A percentile compares a stretch with the other conserved stretches of the same genome.
These are phyloP conservation scores for Machimus rusticus DNA, from an alignment of 2,888 invertebrate genomes.

Conservation along the genomic window DNA sequence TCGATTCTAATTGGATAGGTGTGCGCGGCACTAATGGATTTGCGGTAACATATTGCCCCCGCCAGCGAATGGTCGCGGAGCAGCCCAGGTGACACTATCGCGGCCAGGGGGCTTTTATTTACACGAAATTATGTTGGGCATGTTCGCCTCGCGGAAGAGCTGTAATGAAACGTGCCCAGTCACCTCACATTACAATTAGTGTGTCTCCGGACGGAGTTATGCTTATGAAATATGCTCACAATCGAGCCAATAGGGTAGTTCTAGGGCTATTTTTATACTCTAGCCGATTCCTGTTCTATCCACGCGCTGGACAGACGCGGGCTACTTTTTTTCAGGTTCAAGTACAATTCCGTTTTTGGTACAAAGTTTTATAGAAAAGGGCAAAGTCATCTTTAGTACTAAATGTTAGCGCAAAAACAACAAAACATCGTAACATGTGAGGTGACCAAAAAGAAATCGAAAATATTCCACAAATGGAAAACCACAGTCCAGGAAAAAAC, in stretches of 20 bases:
- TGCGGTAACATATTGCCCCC: background rate
- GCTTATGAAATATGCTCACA: background rate
- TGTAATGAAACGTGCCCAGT: background rate
- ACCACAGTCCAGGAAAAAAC: background rate
- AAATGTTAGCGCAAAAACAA: background rate
- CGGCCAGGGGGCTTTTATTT: background rate
- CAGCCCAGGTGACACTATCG: slow-evolving; percentile 22
- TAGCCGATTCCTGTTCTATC: background rate
- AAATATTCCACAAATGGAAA: slow-evolving; percentile 11
- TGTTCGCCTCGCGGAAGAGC: background rate
- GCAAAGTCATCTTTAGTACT: background rate
- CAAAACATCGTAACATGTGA: background rate
- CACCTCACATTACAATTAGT: background rate
- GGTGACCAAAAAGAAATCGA: slow-evolving; percentile 2
- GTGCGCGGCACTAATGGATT: background rate
- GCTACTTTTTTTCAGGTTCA: background rate
- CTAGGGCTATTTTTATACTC: background rate
- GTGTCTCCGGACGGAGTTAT: background rate
- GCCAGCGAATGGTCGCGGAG: background rate
- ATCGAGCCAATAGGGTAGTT: background rate
- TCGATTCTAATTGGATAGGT: slow-evolving; percentile 45
- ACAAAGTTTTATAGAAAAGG: background rate
- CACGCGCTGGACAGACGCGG: background rate
- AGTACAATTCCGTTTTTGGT: background rate
- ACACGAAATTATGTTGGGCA: slow-evolving; percentile 17